Base-by-base conservation (phyloP, 2,797 vertebrate genomes). In the Poeciliopsis infans region DNA sequence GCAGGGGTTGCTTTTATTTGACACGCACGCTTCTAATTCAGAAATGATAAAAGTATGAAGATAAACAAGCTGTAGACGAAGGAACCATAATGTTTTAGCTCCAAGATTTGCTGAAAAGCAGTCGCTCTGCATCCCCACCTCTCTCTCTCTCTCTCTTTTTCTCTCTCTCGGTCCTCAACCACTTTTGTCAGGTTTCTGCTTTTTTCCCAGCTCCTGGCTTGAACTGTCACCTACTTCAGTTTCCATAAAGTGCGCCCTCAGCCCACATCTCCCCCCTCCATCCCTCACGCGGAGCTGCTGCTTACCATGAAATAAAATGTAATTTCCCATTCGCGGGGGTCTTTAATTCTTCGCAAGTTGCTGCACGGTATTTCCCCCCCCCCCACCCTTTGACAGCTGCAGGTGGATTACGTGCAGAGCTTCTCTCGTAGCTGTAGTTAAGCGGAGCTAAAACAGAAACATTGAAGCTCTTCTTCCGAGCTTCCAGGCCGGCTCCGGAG, bases 261-360 rank as follows among this genome's bases (percentile, higher is more conserved):
- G 70, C 53, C 72, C 72, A 71, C 74, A 81, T 59, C 73, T 90
- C 75, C 74, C 84, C 70, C 7, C 49, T 23, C 49, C 51, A 4
- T 4, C 7, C 51, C 75, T 86, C 74, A 82, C 46, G 53, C 59
- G 6, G 72, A 85, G 78, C 45, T 18, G 75, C 80, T 85, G 75
- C 80, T 85, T 61, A 64, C 74, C 84, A 82, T 83, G 76, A 87
- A 89, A 81, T 82, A 83, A 76, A 86, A 51, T 83, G 66, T 77
- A 71, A 85, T 86, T 88, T 79, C 59, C 71, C 53, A 83, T 87
- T 82, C 73, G 80, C 39, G 36, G 36, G 64, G 64, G 33, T 72
- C 59, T 85, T 81, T 75, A 71, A 81, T 73, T 77, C 88, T 78
- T 66, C 76, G 57, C 47, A 31, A 79, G 66, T 61, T 31, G 74